These are phyloP conservation scores for Polyodon spathula DNA, from an alignment of 2,113 vertebrate species.

Conservation along the genomic window DNA sequence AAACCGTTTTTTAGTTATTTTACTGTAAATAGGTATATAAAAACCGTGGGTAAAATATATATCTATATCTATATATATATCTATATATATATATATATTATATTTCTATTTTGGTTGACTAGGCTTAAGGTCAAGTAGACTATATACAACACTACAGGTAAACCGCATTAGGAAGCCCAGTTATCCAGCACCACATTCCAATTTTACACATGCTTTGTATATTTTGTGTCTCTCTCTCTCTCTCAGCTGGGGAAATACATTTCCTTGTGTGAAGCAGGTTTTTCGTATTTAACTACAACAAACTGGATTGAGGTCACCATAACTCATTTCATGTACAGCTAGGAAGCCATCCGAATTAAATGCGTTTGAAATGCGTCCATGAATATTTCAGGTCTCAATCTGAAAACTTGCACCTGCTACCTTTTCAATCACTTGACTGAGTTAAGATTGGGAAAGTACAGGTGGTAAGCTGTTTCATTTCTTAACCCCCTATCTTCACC, in stretches of 20 bases:
- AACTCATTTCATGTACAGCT: neutral
- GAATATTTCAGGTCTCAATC: constrained; percentile 1
- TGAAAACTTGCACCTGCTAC: neutral
- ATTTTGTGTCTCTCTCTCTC: neutral
- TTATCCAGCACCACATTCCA: neutral
- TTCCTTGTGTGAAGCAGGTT: neutral
- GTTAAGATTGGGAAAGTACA: neutral
- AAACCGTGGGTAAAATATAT: too few relatives aligned
- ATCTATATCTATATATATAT: too few relatives aligned
- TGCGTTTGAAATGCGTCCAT: neutral
- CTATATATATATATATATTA: too few relatives aligned
- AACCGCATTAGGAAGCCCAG: neutral
- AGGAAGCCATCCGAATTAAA: neutral
- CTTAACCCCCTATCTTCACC: neutral
- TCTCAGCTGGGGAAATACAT: neutral
- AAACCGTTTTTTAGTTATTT: too few relatives aligned
- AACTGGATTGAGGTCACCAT: neutral
- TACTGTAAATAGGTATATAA: too few relatives aligned
- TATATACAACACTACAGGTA: neutral
- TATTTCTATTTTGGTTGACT: too few relatives aligned
- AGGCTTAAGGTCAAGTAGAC: neutral
- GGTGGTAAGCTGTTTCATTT: neutral
- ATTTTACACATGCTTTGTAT: neutral
- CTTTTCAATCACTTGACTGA: neutral
- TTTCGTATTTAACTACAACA: neutral